Evolutionary conservation across 2,888 invertebrate species (phyloP).

Genomic region (Aricia artaxerxes): DNA sequence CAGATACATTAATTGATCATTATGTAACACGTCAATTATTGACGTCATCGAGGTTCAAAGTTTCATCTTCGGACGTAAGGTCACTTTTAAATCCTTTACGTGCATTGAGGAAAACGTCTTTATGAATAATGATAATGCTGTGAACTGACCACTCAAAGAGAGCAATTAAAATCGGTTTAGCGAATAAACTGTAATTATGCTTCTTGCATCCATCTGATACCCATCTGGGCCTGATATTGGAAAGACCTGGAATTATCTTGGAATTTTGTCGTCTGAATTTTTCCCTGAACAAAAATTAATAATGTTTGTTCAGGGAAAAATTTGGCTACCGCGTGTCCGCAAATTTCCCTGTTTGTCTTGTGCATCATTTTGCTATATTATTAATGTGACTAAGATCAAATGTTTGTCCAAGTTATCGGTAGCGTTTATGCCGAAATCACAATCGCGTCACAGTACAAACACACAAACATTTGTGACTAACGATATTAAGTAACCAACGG

Average conservation of each 20-base stretch:
- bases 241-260: neutral
- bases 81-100: neutral
- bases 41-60: conserved; percentile 15
- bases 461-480: conserved; percentile 73
- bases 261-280: neutral
- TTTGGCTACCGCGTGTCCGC: neutral
- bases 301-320: neutral
- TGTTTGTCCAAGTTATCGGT: conserved; percentile 49
- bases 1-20: conserved; percentile 1
- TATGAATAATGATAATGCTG: neutral
- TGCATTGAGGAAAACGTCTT: conserved; percentile 7
- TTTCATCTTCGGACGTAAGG: conserved; percentile 5
- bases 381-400: conserved; percentile 33
- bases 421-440: conserved; percentile 56
- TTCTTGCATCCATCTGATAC: neutral
- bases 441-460: conserved; percentile 54
- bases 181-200: neutral
- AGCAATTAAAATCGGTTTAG: neutral
- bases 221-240: neutral
- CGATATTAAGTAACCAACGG: conserved; percentile 62
- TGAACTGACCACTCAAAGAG: neutral
- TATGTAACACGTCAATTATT: conserved; percentile 1
- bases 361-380: conserved; percentile 35
- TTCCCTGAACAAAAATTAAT: neutral
- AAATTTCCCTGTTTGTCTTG: neutral